phyloP scores from a whole-genome alignment of 2,797 vertebrate genomes.

The Stomatorhinus walkeri region DNA sequence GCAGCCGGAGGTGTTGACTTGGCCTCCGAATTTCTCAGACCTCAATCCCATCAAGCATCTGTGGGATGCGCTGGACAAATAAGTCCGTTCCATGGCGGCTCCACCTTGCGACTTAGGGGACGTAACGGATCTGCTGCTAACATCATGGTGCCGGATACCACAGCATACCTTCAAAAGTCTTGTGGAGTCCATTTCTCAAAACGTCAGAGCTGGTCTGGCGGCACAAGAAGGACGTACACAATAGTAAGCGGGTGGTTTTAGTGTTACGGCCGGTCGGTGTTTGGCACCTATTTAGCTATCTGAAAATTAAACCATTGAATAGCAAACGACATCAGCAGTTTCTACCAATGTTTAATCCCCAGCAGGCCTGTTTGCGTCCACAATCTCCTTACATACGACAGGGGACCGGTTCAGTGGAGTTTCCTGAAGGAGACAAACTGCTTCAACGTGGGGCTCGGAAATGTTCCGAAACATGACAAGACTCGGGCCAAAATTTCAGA shows the following conservation, averaged over 20 bases:
- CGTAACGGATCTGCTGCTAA: background rate
- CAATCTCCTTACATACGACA: background rate
- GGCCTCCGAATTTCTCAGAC: background rate
- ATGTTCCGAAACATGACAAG: background rate
- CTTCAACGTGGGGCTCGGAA: background rate
- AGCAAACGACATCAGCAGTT: background rate
- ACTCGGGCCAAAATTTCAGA: background rate
- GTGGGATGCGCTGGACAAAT: background rate
- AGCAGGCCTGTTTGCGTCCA: background rate
- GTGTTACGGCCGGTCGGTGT: background rate
- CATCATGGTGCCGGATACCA: background rate
- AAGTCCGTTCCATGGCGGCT: background rate
- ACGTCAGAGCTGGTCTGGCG: background rate
- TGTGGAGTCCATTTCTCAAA: background rate
- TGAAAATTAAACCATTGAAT: background rate
- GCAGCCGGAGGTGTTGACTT: background rate
- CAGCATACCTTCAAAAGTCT: background rate
- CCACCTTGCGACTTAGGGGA: background rate
- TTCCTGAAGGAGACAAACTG: background rate
- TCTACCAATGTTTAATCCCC: background rate
- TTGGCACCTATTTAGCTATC: background rate
- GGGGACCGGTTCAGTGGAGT: background rate
- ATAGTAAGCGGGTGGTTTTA: background rate
- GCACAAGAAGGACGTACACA: background rate
- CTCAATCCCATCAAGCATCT: background rate